These are phyloP conservation scores for Spinus olivaceus DNA, from an alignment of 2,797 vertebrate species.

Conservation along the genomic window DNA sequence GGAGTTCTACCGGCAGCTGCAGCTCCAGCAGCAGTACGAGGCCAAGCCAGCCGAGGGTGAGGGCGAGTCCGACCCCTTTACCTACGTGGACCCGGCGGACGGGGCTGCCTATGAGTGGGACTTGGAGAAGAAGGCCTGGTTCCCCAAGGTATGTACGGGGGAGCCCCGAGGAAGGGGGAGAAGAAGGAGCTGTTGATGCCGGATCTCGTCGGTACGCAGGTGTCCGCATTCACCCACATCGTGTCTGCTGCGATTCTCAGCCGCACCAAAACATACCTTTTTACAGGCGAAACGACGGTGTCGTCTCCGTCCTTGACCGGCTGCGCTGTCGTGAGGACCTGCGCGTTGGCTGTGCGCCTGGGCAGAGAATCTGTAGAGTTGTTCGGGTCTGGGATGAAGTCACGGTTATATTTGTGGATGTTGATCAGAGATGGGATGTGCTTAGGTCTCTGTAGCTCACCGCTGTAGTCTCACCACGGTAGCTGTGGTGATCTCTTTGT, in stretches of 20 bases:
- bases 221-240: accelerated
- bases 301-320: neutral
- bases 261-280: neutral
- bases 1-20: constrained; percentile 90
- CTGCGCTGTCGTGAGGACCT: neutral
- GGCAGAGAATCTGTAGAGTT: neutral
- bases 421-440: neutral
- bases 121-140: constrained; percentile 87
- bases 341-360: neutral
- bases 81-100: constrained; percentile 80
- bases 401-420: neutral
- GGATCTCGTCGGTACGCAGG: neutral
- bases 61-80: constrained; percentile 71
- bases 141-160: constrained; percentile 77
- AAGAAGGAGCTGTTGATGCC: accelerated
- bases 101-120: constrained; percentile 90
- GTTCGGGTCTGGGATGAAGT: neutral
- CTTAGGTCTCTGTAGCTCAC: neutral
- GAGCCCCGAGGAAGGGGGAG: neutral
- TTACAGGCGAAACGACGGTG: neutral
- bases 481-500: neutral
- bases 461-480: neutral
- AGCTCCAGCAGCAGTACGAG: constrained; percentile 86
- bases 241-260: neutral
- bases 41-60: constrained; percentile 45